Evolutionary conservation across 2,797 vertebrate species (phyloP).

Genomic region (Squalus acanthias): DNA sequence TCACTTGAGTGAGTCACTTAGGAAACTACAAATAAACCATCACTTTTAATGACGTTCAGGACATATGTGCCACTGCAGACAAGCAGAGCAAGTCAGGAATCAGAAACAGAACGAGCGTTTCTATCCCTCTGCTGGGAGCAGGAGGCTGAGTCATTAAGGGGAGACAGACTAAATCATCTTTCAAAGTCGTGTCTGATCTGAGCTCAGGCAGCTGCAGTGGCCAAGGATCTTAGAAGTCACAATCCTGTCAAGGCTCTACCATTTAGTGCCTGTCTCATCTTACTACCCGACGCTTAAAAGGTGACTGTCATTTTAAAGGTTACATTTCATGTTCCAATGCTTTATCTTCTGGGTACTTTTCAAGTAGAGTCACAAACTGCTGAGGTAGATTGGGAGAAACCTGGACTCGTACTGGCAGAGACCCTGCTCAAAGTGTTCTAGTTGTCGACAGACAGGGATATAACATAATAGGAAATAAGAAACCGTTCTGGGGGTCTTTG

Average conservation of each 20-base stretch:
- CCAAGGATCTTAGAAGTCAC: not conserved
- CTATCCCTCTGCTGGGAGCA: not conserved
- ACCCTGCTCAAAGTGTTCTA: not conserved
- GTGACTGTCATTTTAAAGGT: slow-evolving; percentile 25
- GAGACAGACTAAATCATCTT: slow-evolving; percentile 3
- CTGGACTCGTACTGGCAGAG: not conserved
- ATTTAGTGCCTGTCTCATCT: not conserved
- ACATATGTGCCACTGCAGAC: not conserved
- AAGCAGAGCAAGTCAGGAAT: slow-evolving; percentile 9
- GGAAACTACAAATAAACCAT: slow-evolving; percentile 12
- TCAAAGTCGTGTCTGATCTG: not conserved
- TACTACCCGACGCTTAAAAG: not conserved
- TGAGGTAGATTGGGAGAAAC: not conserved
- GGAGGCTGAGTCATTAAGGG: not conserved
- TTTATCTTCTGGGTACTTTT: not conserved
- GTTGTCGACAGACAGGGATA: not conserved
- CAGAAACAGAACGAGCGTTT: not conserved
- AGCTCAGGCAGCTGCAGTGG: not conserved
- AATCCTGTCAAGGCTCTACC: not conserved
- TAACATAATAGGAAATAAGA: not conserved
- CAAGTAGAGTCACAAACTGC: not conserved
- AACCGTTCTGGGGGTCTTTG: not conserved
- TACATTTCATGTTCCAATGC: not conserved
- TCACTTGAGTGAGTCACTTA: not conserved
- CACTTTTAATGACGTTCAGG: slow-evolving; percentile 6